A percentile compares a stretch with the other conserved stretches of the same genome.
Evolutionary conservation across 30 jellyfish, hydroid and myxozoan genomes (phyloP).

Genomic region (Catostylus mosaicus): DNA sequence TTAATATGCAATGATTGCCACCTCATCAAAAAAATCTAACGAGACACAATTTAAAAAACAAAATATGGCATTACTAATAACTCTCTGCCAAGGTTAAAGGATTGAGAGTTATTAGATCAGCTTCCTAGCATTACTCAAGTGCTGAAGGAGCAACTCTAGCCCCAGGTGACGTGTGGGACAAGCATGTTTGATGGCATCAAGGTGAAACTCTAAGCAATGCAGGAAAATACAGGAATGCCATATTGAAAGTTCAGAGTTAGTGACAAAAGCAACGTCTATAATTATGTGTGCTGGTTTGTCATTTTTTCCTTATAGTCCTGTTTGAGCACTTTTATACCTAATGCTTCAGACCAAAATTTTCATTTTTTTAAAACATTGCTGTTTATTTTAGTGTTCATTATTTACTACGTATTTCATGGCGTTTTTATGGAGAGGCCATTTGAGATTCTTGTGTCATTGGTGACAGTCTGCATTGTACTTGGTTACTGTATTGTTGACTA

Average conservation of each 20-base stretch:
- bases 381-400: slow-evolving; percentile 59
- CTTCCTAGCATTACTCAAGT: no score
- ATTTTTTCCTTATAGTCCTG: background rate
- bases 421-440: slow-evolving; percentile 88
- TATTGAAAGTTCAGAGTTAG: background rate
- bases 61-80: no score
- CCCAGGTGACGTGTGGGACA: no score
- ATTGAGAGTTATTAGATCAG: no score
- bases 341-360: background rate
- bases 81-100: no score
- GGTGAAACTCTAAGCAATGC: background rate
- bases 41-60: no score
- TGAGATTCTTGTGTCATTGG: slow-evolving; percentile 83
- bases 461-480: slow-evolving; percentile 76
- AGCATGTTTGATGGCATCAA: no score
- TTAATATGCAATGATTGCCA: no score
- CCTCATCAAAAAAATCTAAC: no score
- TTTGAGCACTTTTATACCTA: no score
- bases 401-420: slow-evolving; percentile 75
- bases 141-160: no score
- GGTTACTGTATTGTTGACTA: slow-evolving; percentile 79
- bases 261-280: background rate
- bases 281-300: no score
- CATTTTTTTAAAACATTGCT: background rate
- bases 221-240: background rate